phyloP scores from a whole-genome alignment of 2,888 invertebrate species.

The Portevinia maculata region DNA sequence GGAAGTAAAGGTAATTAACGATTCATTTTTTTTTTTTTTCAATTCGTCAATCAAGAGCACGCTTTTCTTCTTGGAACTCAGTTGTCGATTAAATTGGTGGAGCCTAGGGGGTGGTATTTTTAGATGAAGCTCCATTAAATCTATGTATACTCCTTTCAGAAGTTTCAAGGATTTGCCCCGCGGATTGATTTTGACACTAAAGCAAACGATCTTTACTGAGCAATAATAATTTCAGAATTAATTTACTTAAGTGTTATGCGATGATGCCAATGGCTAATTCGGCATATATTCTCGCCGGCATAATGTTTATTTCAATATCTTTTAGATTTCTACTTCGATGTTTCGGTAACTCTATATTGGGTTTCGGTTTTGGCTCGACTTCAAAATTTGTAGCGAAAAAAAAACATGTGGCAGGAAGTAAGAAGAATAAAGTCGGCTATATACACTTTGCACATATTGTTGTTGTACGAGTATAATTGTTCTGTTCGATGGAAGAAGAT shows the following conservation, averaged over 20 bases:
- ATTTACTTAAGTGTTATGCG: constrained; percentile 13
- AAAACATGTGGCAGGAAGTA: background rate
- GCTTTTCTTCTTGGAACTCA: constrained; percentile 11
- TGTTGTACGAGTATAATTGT: too few relatives aligned
- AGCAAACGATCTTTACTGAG: constrained; percentile 17
- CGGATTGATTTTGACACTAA: constrained; percentile 19
- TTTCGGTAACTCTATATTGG: constrained; percentile 27
- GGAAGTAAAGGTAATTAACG: constrained; percentile 50
- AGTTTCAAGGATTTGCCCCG: background rate
- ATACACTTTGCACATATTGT: too few relatives aligned
- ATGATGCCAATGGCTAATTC: too few relatives aligned
- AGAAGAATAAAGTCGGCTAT: background rate
- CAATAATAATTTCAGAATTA: constrained; percentile 35
- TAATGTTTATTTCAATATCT: background rate
- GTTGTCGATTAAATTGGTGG: constrained; percentile 13
- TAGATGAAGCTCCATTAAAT: background rate
- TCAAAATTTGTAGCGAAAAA: constrained; percentile 5
- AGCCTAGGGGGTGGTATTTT: constrained; percentile 7
- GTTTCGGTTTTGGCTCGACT: constrained; percentile 20
- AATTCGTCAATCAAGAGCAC: background rate
- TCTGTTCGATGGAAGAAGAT: too few relatives aligned
- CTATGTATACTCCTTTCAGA: background rate
- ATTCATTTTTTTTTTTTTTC: constrained; percentile 36
- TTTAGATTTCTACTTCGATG: constrained; percentile 14
- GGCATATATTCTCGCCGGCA: too few relatives aligned